Base-by-base conservation (phyloP, 2,113 vertebrate species). In the Megaleporinus macrocephalus region DNA sequence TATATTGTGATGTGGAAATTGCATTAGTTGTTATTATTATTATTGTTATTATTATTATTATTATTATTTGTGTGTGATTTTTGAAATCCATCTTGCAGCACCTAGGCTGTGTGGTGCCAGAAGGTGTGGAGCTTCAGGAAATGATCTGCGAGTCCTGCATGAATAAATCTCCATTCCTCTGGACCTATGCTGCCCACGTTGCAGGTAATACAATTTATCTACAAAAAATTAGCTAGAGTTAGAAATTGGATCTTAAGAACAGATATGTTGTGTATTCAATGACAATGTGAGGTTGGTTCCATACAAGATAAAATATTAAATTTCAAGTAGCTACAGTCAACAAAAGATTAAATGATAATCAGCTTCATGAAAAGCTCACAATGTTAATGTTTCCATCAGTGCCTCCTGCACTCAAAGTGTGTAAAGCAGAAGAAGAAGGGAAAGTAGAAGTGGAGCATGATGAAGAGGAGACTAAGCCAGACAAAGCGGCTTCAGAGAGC, bases 81-180 rank as follows among this genome's bases (percentile, higher is more conserved):
- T n/a, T n/a, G n/a, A n/a, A n/a, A n/a, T n/a, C n/a, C n/a, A n/a
- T n/a, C n/a, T n/a, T n/a, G n/a, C 62, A 99, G 98, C 98, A 99
- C 85, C 94, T 99, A 77, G 97, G 98, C 55, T 92, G 93, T 36
- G 18, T 78, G 11, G 93, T 96, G 33, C 96, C 96, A 7, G 98
- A 99, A 76, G 94, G 94, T 13, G 95, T 96, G 74, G 98, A 98
- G 86, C 95, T 95, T 84, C 96, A 97, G 63, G 98, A 99, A 87
- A 99, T 99, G 98, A 95, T 98, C 9, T 99, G 98, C 86, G 96
- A 95, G 76, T 91, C 93, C 36, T 99, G 98, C 74, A 98, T 98
- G 98, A 95, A 93, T 7, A 95, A 61, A 61, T 94, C 94, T 78
- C 86, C 90, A 4, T 97, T 99, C 87, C 89, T 99, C 0, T 97